Percentiles rank a stretch among this genome's conserved stretches.
phyloP scores from a whole-genome alignment of 2,888 invertebrate genomes.

The Eurytoma californica region DNA sequence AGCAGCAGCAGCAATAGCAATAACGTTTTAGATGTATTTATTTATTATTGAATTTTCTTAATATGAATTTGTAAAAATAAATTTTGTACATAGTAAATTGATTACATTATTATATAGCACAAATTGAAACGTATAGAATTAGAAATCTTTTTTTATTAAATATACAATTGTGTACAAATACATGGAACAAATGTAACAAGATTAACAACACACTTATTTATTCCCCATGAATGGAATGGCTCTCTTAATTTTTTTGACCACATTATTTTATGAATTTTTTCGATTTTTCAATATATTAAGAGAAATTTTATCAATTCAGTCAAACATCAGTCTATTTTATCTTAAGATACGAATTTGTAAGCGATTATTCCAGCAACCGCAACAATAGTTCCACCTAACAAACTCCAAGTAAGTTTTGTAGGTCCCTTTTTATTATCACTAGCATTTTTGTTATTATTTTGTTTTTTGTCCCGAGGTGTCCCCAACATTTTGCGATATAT shows the following conservation, averaged over 20 bases:
- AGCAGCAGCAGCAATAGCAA: conserved; percentile 8
- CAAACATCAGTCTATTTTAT: conserved; percentile 35
- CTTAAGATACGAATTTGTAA: conserved; percentile 80
- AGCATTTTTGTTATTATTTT: conserved; percentile 53
- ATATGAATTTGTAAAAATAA: conserved; percentile 50
- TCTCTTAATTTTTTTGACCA: conserved; percentile 24
- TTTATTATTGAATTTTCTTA: conserved; percentile 40
- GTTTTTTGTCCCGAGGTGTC: conserved; percentile 57
- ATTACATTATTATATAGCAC: conserved; percentile 42
- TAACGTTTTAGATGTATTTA: conserved; percentile 23
- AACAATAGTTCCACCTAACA: conserved; percentile 81
- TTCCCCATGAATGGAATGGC: conserved; percentile 53
- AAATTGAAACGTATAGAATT: conserved; percentile 40
- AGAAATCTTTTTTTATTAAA: conserved; percentile 56
- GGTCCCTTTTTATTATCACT: conserved; percentile 62
- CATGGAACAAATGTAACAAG: conserved; percentile 54
- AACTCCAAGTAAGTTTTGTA: conserved; percentile 81
- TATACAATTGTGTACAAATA: conserved; percentile 57
- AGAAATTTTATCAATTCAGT: conserved; percentile 44
- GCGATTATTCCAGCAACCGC: conserved; percentile 85
- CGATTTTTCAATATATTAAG: conserved; percentile 6
- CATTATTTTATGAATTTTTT: conserved; percentile 14
- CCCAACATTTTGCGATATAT: conserved; percentile 84
- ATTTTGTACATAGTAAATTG: conserved; percentile 52
- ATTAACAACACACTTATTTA: conserved; percentile 49